A percentile compares a stretch with the other conserved stretches of the same genome.
phyloP scores from a whole-genome alignment of 2,113 vertebrate species.

The Toxotes jaculatrix region DNA sequence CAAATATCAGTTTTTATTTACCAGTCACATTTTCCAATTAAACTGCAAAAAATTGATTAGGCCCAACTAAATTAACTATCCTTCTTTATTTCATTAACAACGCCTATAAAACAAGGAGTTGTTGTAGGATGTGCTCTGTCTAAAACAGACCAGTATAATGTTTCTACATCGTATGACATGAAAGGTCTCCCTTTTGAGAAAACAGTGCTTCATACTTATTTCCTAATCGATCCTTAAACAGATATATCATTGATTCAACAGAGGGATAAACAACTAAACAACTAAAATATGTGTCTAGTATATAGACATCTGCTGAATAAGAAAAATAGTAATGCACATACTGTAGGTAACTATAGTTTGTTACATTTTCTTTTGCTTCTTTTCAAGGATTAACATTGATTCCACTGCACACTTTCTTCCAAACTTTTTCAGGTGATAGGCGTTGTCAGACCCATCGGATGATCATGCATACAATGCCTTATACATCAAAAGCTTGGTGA shows the following conservation, averaged over 20 bases:
- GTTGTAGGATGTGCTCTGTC: constrained; percentile 23
- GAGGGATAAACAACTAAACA: neutral
- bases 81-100: constrained; percentile 59
- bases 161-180: neutral
- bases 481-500: constrained; percentile 1
- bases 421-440: neutral
- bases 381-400: constrained; percentile 6
- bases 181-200: constrained; percentile 3
- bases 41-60: constrained; percentile 77
- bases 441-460: neutral
- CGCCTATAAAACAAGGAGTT: constrained; percentile 31
- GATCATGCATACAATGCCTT: neutral
- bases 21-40: constrained; percentile 79
- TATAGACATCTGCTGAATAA: neutral
- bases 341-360: too few relatives aligned
- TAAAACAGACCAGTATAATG: constrained; percentile 9
- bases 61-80: constrained; percentile 60
- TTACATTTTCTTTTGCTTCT: too few relatives aligned
- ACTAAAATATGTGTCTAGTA: neutral
- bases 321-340: neutral
- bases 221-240: constrained; percentile 22
- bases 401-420: neutral
- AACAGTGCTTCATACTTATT: constrained; percentile 12
- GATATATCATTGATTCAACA: neutral
- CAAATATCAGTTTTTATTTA: constrained; percentile 81